These are phyloP conservation scores for Peromyscus attwateri DNA, from an alignment of 2,797 vertebrate species.

Conservation along the genomic window DNA sequence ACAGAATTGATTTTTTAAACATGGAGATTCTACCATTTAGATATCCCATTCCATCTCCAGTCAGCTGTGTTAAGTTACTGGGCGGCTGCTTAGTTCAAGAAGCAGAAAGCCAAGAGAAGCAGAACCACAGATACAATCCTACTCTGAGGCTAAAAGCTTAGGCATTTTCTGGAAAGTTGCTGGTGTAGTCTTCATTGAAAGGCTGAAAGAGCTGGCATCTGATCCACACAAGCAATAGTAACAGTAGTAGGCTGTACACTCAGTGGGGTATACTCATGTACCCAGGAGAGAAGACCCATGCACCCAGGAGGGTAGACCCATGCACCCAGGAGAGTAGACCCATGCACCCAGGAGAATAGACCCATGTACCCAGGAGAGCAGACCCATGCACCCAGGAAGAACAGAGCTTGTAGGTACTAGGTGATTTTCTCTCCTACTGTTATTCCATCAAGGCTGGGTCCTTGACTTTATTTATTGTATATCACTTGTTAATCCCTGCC, in stretches of 20 bases:
- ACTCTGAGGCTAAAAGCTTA: not conserved
- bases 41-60: conserved; percentile 41
- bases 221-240: not conserved
- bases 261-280: no score
- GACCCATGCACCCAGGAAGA: no score
- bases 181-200: not conserved
- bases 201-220: not conserved
- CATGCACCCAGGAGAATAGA: no score
- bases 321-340: no score
- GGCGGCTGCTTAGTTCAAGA: not conserved
- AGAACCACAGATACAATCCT: not conserved
- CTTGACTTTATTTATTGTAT: not conserved
- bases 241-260: not conserved
- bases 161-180: not conserved
- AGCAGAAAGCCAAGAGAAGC: not conserved
- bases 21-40: not conserved
- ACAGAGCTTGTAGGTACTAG: not conserved
- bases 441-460: no score
- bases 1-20: not conserved
- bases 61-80: not conserved
- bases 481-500: not conserved
- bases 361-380: no score
- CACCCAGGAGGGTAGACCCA: no score
- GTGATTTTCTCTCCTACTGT: not conserved
- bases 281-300: no score